Conservation (phyloP, 2,113 vertebrate genomes). For the Phylloscopus trochilus region DNA sequence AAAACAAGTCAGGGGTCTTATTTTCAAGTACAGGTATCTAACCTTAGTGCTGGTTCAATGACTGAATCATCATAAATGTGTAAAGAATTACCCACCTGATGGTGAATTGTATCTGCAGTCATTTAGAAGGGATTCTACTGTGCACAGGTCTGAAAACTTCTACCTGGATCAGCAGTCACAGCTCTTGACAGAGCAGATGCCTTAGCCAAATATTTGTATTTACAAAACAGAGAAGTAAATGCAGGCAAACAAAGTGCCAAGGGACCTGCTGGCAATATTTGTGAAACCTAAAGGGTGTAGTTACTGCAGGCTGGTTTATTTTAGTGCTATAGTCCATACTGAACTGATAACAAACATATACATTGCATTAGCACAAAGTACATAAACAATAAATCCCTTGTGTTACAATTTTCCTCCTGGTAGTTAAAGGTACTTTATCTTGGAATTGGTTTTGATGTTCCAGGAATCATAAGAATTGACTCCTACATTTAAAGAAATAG, state of each 20-base stretch:
- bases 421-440: neutral
- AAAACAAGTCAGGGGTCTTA: neutral
- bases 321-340: neutral
- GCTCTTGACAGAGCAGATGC: neutral
- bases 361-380: neutral
- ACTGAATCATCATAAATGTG: neutral
- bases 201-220: constrained; percentile 23
- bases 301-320: neutral
- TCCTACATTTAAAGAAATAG: neutral
- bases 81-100: neutral
- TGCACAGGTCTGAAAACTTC: neutral
- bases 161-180: neutral
- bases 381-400: neutral
- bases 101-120: neutral
- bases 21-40: neutral
- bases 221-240: neutral
- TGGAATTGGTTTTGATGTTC: neutral
- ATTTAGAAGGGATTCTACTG: neutral
- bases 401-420: neutral
- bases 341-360: neutral
- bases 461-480: neutral
- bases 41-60: neutral
- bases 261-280: neutral
- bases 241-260: neutral
- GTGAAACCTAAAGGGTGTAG: neutral